These are phyloP conservation scores for Argyrosomus japonicus DNA, from an alignment of 2,113 vertebrate genomes.

Conservation along the genomic window DNA sequence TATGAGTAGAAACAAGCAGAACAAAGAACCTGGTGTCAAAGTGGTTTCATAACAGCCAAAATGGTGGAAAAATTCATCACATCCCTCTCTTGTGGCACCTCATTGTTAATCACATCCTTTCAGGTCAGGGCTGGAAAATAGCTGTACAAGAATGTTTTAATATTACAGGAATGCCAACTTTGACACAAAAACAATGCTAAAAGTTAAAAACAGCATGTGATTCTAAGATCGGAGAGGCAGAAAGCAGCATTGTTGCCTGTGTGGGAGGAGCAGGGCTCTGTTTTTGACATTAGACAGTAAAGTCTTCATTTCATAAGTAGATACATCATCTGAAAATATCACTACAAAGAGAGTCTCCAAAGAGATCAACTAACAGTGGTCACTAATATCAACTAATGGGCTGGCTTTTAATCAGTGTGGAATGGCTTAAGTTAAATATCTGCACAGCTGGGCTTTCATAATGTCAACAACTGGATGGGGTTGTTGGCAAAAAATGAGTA, in stretches of 20 bases:
- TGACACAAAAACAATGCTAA: conserved; percentile 61
- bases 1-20: conserved; percentile 19
- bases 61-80: conserved; percentile 40
- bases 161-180: conserved; percentile 67
- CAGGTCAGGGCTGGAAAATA: conserved; percentile 26
- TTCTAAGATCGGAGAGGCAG: conserved; percentile 26
- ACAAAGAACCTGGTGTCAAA: conserved; percentile 16
- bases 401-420: conserved; percentile 57
- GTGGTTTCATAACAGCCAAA: conserved; percentile 41
- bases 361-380: conserved; percentile 28
- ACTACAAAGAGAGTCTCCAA: conserved; percentile 26
- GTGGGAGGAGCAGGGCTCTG: conserved; percentile 64
- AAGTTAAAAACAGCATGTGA: conserved; percentile 52
- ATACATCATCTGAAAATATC: conserved; percentile 40
- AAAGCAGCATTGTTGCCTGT: conserved; percentile 50
- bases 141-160: conserved; percentile 68
- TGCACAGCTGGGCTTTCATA: conserved; percentile 56
- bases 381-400: conserved; percentile 33
- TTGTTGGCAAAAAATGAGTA: conserved; percentile 27
- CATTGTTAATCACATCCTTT: conserved; percentile 63
- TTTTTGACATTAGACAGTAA: conserved; percentile 60
- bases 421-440: conserved; percentile 31
- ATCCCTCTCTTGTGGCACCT: conserved; percentile 46
- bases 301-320: conserved; percentile 16
- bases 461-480: conserved; percentile 28